Base-by-base conservation (phyloP, 2,888 invertebrate genomes). In the Rhyacophila evoluta region DNA sequence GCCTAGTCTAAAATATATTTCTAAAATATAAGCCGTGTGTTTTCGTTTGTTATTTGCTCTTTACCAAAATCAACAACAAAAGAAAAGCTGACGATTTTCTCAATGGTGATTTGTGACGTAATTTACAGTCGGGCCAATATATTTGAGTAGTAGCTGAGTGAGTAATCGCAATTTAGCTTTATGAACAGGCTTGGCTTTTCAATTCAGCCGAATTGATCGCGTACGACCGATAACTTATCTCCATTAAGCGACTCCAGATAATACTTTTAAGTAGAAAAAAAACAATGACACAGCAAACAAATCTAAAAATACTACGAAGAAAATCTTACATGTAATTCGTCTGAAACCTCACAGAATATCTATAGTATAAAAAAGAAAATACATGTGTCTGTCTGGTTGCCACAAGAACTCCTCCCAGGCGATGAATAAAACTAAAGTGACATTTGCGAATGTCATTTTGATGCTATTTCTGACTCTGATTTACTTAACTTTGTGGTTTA, bases 111-210 rank as follows among this genome's bases (percentile, higher is more conserved):
- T 75, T 69, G 74, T 71, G 77, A 81, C 77, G 75, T 79, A 77
- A 81, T 79, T 78, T 81, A 81, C 78, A 73, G 73, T 33, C 55
- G 33, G 74, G 74, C 74, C 79, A 67, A 79, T 77, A 72, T 67
- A 19, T 38, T 33, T 15, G 28, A 67, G 69, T 69, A 29, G 28
- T 68, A 27, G 37, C 72, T 15, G 27, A 67, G 29, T 73, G 77
- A 77, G 37, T 67, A 77, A 81, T 79, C 70, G 79, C 79, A 81
- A 81, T 81, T 79, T 77, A 79, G 72, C 79, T 79, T 79, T 77
- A 81, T 77, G 73, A 74, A 74, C 73, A 69, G 74, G 25, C 69
- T n/a, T 68, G 72, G 72, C 73, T 36, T 28, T 33, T 12, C 39
- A 37, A 37, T 41, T 29, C 19, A 27, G 27, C 72, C 41, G 15